Percentiles rank a stretch among this genome's conserved stretches.
phyloP scores from a whole-genome alignment of 2,797 vertebrate genomes.

The Australoheros facetus region DNA sequence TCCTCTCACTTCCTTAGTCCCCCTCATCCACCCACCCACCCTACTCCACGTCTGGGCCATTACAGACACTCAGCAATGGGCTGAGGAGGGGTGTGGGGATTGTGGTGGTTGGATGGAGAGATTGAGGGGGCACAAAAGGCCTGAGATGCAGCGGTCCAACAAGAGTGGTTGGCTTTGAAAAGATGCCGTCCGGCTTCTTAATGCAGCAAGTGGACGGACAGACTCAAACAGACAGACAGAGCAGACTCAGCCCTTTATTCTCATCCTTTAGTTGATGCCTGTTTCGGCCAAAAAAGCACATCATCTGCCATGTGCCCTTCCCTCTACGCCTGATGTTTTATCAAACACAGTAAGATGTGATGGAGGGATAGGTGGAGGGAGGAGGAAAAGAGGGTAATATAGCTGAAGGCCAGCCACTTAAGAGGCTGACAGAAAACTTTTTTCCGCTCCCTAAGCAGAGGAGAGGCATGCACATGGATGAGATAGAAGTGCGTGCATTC shows the following conservation, averaged over 20 bases:
- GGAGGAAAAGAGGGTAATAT: constrained; percentile 41
- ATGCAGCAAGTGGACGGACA: constrained; percentile 73
- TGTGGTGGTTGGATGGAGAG: constrained; percentile 47
- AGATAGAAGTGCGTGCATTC: neutral
- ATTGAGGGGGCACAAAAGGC: constrained; percentile 86
- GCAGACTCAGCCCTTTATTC: constrained; percentile 68
- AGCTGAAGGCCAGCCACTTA: constrained; percentile 66
- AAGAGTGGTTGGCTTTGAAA: constrained; percentile 92
- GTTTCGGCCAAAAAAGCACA: constrained; percentile 77
- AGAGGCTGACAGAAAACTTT: constrained; percentile 66
- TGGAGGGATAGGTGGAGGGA: constrained; percentile 46
- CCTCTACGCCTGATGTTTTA: constrained; percentile 73
- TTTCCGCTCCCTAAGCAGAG: constrained; percentile 32
- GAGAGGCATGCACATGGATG: constrained; percentile 1
- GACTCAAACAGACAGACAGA: constrained; percentile 81
- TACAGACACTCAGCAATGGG: constrained; percentile 88
- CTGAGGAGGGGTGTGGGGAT: constrained; percentile 47
- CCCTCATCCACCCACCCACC: constrained; percentile 67
- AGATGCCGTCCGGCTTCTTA: constrained; percentile 78
- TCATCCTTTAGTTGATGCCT: constrained; percentile 76
- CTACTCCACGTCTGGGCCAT: constrained; percentile 88
- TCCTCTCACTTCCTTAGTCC: constrained; percentile 67
- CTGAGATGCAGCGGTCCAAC: constrained; percentile 88
- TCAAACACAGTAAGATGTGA: constrained; percentile 76
- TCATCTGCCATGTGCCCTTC: constrained; percentile 64